These are phyloP conservation scores for Prunella strophiata DNA, from an alignment of 2,797 vertebrate genomes.

Conservation along the genomic window DNA sequence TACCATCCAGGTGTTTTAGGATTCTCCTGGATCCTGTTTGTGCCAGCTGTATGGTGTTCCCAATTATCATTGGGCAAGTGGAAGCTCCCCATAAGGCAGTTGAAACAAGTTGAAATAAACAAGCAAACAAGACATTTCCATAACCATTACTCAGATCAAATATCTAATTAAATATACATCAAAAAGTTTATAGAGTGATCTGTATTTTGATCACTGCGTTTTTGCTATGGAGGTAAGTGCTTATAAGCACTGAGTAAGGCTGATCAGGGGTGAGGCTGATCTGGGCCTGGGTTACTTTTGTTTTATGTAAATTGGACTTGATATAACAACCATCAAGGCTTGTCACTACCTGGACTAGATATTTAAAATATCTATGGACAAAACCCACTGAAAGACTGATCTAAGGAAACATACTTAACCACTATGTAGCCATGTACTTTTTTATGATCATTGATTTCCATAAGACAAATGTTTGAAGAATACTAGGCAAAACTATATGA, in stretches of 20 bases:
- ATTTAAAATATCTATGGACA: background rate
- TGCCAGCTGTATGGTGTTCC: background rate
- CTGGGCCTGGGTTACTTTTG: background rate
- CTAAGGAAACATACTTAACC: background rate
- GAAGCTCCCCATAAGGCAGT: background rate
- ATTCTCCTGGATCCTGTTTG: background rate
- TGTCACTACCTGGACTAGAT: background rate
- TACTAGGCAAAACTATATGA: background rate
- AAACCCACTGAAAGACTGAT: background rate
- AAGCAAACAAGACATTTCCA: background rate
- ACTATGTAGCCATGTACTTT: rapidly evolving
- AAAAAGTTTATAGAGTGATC: background rate
- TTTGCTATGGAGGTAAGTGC: background rate
- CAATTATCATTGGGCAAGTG: background rate
- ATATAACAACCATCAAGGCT: background rate
- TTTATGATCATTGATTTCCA: background rate
- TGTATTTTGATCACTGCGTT: background rate
- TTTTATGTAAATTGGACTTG: background rate
- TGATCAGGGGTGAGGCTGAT: background rate
- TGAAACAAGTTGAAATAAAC: background rate
- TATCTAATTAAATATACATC: conserved; percentile 15
- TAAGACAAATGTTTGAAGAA: background rate
- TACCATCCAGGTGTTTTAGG: background rate
- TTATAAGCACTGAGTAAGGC: background rate
- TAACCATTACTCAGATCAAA: background rate